Evolutionary conservation across 2,113 vertebrate species (phyloP), one percentile per base, ranked within the genome.

Genomic region (Saccopteryx bilineata): DNA sequence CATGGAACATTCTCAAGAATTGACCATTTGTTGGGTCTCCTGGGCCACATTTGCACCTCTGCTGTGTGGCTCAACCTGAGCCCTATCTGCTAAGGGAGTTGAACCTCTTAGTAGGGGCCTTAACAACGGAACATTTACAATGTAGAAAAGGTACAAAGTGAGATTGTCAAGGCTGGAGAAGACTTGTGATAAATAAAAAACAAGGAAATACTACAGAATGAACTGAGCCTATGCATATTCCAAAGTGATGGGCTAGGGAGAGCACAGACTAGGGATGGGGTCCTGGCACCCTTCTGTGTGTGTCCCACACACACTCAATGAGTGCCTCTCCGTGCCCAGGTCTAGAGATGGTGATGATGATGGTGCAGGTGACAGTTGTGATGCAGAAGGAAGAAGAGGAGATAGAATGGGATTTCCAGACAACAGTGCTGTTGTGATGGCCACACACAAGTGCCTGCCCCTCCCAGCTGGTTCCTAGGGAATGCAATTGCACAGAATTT

Each of bases 401-500:
- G 12, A 2, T 14, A 23, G 52, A 63, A 26, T 33, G 13, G 17
- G n/a, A 60, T 76, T 56, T 80, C 91, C 76, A 2, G 13, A 60
- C 7, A 66, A 5, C 56, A 26, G 13, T 23, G 50, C n/a, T 50
- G 18, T 28, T 18, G 66, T 31, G 0, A 0, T 39, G 84, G 17
- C 84, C 80, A 60, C 39, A 6, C 33, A 61, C 18, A 60, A 48
- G 14, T 13, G 15, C 28, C 74, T 5, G 2, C 50, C 58, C 82
- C 66, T 86, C 86, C 87, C 72, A 6, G 7, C 7, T 54, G 87
- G 60, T 61, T 81, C 79, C 54, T 83, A 54, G 87, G 61, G 52
- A 46, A 61, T 50, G 5, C 60, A 93, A 89, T 88, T 94, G 69
- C 60, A 91, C 63, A 74, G 21, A 33, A 58, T 90, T 61, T 66